phyloP scores from a whole-genome alignment of 2,797 vertebrate genomes.

The Caiman crocodilus region DNA sequence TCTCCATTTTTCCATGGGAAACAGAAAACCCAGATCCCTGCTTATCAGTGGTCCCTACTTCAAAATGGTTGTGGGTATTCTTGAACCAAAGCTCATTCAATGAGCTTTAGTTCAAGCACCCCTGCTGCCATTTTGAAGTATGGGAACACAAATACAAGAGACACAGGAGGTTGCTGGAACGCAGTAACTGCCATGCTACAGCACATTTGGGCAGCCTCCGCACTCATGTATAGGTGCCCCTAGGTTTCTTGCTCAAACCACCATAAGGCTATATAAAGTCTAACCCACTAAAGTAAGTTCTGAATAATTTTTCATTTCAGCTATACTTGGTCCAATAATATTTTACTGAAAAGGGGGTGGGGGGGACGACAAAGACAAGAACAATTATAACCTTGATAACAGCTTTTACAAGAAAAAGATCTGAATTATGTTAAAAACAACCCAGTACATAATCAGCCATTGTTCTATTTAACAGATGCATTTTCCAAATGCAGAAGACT shows the following conservation, averaged over 20 bases:
- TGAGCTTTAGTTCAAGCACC: too few relatives aligned
- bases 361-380: neutral
- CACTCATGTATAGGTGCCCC: neutral
- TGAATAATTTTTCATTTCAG: neutral
- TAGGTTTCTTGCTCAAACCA: neutral
- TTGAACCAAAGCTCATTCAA: too few relatives aligned
- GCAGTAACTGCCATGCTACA: too few relatives aligned
- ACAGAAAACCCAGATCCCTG: too few relatives aligned
- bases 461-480: slow-evolving; percentile 3
- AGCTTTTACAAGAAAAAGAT: neutral
- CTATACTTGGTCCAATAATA: neutral
- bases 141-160: too few relatives aligned
- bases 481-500: slow-evolving; percentile 17
- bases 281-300: neutral
- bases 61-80: too few relatives aligned
- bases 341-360: neutral
- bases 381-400: neutral
- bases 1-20: too few relatives aligned
- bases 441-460: neutral
- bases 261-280: neutral
- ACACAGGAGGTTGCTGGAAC: too few relatives aligned
- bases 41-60: too few relatives aligned
- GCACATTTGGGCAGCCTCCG: too few relatives aligned
- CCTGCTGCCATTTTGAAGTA: too few relatives aligned
- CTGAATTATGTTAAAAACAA: neutral